Evolutionary conservation across 1,140 invertebrate species (phyloP), one percentile per base, ranked within the genome.

Genomic region (Platyura marginata): DNA sequence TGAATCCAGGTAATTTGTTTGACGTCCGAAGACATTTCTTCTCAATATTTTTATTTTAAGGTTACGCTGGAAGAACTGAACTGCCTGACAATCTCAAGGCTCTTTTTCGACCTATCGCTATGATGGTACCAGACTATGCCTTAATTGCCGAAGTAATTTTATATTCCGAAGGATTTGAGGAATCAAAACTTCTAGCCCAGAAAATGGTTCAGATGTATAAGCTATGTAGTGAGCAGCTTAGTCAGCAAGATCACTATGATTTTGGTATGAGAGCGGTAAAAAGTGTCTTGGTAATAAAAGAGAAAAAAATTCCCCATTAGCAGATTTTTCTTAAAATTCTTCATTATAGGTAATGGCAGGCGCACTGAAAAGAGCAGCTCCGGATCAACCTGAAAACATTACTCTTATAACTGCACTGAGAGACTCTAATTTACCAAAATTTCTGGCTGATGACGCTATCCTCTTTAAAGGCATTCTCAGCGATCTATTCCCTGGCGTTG

Each of bases 191-290:
- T 2, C 64, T 94, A 15, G 81, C 88, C 0, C 73, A 80, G 46
- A 93, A 93, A 59, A 92, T 93, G 79, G 79, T 84, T 0, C 75
- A 91, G 54, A 85, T 90, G 77, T 93, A 93, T 56, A 86, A 88
- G 52, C 64, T 94, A 3, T 91, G 86, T 48, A 88, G 82, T 49
- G 87, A 93, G 62, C 88, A 92, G 61, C 66, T 93, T 0, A 92
- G 87, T 1, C 84, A 89, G 48, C 88, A 92, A 60, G 84, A 90
- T 59, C 88, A 92, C 54, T 93, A 93, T 50, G 89, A 93, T 63
- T 93, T 89, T 54, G 86, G 88, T 34, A 90, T 92, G 86, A 70
- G 86, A 42, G 74, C 75, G 2, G 74, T 76, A 1, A 76, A 76
- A 48, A 74, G 72, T 43, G 74, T 87, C 46, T 48, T 79, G 47